These are phyloP conservation scores for Capra hircus DNA, from an alignment of 2,113 vertebrate genomes.

Conservation along the genomic window DNA sequence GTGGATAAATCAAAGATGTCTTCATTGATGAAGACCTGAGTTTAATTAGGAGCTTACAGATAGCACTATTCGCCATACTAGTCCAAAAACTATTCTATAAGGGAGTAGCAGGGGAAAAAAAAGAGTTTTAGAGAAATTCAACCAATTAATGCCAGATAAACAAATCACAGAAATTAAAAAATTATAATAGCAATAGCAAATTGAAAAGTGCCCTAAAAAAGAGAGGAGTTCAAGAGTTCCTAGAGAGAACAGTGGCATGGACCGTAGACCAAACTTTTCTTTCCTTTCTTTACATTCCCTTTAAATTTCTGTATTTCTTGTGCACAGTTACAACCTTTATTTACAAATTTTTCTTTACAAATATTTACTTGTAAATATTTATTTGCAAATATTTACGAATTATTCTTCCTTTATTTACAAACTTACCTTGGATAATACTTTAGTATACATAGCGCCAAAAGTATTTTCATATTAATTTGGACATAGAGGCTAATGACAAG, in stretches of 20 bases:
- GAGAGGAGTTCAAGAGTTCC: neutral
- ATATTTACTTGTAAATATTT: neutral
- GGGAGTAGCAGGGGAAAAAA: neutral
- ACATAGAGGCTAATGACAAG: neutral
- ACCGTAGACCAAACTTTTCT: neutral
- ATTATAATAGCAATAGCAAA: neutral
- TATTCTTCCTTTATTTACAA: neutral
- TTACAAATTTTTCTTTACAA: neutral
- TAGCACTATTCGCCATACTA: neutral
- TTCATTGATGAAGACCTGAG: constrained; percentile 14
- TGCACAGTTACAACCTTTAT: neutral
- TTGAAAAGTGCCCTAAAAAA: neutral
- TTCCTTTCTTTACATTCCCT: neutral
- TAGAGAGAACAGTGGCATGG: neutral
- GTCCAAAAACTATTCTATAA: neutral
- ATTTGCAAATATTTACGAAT: neutral
- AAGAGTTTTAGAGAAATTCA: neutral
- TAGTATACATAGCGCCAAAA: neutral
- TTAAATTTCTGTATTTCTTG: neutral
- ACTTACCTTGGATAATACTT: neutral
- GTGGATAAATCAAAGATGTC: constrained; percentile 27
- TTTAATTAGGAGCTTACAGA: constrained; percentile 14
- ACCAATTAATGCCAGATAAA: neutral
- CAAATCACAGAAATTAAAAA: constrained; percentile 10
- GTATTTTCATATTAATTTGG: neutral